Conservation (phyloP, 2,113 vertebrate genomes). For the Oryzias celebensis region DNA sequence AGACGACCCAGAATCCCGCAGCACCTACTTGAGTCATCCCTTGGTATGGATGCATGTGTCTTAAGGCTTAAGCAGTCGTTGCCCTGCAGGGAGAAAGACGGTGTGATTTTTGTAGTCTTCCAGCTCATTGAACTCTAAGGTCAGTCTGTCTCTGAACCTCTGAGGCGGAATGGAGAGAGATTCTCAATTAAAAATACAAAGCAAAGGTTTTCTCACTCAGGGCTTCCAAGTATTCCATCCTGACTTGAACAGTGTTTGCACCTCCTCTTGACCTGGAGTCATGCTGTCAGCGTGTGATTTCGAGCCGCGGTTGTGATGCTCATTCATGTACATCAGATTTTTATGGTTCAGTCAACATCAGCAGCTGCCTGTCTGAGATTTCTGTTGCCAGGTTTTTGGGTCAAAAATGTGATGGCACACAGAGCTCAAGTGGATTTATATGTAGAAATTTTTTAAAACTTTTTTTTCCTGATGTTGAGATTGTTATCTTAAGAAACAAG, state of each 20-base stretch:
- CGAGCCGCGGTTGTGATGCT: constrained; percentile 39
- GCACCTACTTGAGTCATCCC: no score
- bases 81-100: constrained; percentile 47
- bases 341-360: constrained; percentile 39
- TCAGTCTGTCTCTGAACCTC: constrained; percentile 60
- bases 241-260: constrained; percentile 9
- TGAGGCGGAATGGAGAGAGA: constrained; percentile 1
- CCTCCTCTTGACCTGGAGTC: constrained; percentile 42
- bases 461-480: no score
- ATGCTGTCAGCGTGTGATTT: constrained; percentile 18
- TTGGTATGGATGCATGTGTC: background rate
- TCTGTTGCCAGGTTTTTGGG: background rate
- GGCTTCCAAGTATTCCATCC: background rate
- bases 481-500: no score
- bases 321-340: constrained; percentile 60
- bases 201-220: background rate
- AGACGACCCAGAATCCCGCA: no score
- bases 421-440: no score
- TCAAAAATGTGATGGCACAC: background rate
- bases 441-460: no score
- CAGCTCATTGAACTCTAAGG: constrained; percentile 54
- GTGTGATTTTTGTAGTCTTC: constrained; percentile 36
- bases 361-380: constrained; percentile 19
- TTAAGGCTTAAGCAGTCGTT: constrained; percentile 52
- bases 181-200: background rate